phyloP scores from a whole-genome alignment of 2,888 invertebrate species.

The Clusia tigrina region DNA sequence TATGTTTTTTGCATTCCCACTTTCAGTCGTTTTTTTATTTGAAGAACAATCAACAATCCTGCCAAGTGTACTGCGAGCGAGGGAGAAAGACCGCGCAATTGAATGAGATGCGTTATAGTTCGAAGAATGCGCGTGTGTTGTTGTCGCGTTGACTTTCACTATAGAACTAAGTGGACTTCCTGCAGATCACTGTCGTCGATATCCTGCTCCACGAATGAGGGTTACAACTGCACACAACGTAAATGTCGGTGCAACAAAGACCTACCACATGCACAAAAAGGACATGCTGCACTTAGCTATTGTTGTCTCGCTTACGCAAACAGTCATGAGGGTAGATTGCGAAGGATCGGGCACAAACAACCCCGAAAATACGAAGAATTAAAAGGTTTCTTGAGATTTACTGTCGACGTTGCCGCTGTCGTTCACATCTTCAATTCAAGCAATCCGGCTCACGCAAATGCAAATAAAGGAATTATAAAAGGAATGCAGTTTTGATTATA shows the following conservation, averaged over 20 bases:
- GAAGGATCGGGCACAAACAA: not conserved
- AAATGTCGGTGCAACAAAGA: not conserved
- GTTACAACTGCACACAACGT: not conserved
- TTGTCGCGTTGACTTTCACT: conserved; percentile 48
- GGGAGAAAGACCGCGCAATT: not conserved
- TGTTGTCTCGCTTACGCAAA: not conserved
- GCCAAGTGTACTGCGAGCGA: conserved; percentile 14
- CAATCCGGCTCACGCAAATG: not conserved
- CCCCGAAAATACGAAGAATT: not conserved
- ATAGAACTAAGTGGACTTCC: conserved; percentile 47
- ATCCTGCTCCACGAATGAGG: conserved; percentile 39
- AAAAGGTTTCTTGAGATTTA: not conserved
- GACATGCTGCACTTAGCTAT: not conserved
- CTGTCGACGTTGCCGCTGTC: no score
- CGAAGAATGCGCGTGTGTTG: conserved; percentile 46
- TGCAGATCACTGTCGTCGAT: conserved; percentile 33
- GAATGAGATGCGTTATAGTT: no score
- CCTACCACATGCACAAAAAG: not conserved
- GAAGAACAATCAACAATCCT: not conserved
- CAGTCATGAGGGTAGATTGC: not conserved
- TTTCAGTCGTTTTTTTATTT: conserved; percentile 3
- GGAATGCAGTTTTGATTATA: conserved; percentile 4
- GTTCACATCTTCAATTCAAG: not conserved
- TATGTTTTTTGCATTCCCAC: conserved; percentile 14
- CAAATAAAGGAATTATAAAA: not conserved